Percentiles rank a stretch among this genome's conserved stretches.
phyloP scores from a whole-genome alignment of 2,888 invertebrate genomes.

The Rhingia campestris region DNA sequence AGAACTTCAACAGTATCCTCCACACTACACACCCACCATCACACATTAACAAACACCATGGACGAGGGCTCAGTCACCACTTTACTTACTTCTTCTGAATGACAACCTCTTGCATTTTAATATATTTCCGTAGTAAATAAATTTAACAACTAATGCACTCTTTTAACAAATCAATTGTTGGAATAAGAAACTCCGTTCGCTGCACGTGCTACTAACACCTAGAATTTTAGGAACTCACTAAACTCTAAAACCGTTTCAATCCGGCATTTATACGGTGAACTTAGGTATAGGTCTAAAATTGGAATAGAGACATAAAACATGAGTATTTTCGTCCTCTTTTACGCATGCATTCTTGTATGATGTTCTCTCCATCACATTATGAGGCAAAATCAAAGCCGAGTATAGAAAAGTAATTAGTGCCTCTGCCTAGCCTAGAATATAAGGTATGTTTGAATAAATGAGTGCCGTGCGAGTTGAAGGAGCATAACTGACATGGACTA shows the following conservation, averaged over 20 bases:
- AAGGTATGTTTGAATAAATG: background rate
- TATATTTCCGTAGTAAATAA: background rate
- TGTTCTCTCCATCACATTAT: background rate
- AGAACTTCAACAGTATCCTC: background rate
- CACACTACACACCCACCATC: background rate
- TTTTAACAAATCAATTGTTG: conserved; percentile 10
- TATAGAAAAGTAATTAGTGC: conserved; percentile 10
- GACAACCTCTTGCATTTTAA: conserved; percentile 36
- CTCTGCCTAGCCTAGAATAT: conserved; percentile 5
- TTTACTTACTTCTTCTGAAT: conserved; percentile 32
- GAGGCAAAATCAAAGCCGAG: background rate
- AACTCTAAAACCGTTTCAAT: conserved; percentile 20
- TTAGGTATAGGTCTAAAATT: background rate
- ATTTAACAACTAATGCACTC: conserved; percentile 9
- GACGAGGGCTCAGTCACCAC: background rate
- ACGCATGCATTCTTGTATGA: conserved; percentile 14
- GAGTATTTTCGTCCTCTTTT: conserved; percentile 5
- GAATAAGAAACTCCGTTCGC: conserved; percentile 40
- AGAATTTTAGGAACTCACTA: conserved; percentile 40
- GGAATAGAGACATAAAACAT: conserved; percentile 10
- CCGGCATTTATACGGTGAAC: conserved; percentile 53
- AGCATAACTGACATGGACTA: background rate
- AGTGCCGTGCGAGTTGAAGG: background rate
- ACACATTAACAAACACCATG: background rate
- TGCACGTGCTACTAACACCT: conserved; percentile 28